Conservation (phyloP, 1,140 invertebrate genomes). For the Delia radicum region DNA sequence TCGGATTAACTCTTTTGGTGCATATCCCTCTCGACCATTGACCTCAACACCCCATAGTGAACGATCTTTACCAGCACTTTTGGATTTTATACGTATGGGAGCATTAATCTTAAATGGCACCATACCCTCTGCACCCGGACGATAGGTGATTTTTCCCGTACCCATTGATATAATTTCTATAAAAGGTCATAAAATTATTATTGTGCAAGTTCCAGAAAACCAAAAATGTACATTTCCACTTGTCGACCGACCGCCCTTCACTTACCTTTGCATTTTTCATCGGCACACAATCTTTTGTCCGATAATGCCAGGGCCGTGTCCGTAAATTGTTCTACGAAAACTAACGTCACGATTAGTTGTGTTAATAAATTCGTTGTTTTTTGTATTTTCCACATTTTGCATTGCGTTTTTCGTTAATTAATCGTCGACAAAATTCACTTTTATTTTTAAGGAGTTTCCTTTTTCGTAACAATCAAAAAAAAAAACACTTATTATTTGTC, state of each 20-base stretch:
- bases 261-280: constrained; percentile 64
- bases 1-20: constrained; percentile 60
- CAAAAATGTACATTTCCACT: not conserved
- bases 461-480: too few relatives aligned
- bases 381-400: constrained; percentile 9
- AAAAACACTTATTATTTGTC: not conserved
- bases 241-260: constrained; percentile 33
- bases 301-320: constrained; percentile 54
- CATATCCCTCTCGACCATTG: constrained; percentile 70
- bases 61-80: constrained; percentile 65
- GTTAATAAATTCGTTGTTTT: constrained; percentile 11
- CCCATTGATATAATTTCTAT: constrained; percentile 68
- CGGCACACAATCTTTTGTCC: constrained; percentile 63
- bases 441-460: not conserved
- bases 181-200: constrained; percentile 36
- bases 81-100: constrained; percentile 70
- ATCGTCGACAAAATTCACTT: not conserved
- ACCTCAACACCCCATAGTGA: constrained; percentile 75
- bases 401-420: constrained; percentile 9
- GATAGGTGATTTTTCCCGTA: constrained; percentile 63
- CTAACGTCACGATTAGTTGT: not conserved
- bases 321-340: not conserved
- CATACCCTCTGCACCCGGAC: constrained; percentile 60
- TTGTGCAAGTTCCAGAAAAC: constrained; percentile 7
- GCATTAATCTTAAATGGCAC: constrained; percentile 66